Percentiles rank a stretch among this genome's conserved stretches.
Evolutionary conservation across 2,888 invertebrate species (phyloP).

Genomic region (Tridacna crocea): DNA sequence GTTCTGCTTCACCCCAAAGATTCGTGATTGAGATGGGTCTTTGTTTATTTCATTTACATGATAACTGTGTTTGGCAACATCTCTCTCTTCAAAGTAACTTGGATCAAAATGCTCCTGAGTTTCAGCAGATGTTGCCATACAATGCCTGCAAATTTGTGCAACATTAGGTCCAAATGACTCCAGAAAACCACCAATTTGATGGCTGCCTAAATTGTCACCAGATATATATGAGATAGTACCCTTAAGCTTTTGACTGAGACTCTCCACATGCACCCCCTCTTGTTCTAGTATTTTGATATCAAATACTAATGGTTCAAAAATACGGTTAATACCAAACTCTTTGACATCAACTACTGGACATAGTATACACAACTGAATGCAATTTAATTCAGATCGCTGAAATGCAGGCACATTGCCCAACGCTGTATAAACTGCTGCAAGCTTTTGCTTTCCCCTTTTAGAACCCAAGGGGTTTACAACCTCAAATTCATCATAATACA

Average conservation of each 20-base stretch:
- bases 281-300: constrained; percentile 8
- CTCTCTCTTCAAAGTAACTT: not conserved
- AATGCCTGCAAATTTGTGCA: constrained; percentile 2
- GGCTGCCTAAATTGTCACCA: constrained; percentile 28
- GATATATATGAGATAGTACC: constrained; percentile 15
- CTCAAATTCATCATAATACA: constrained; percentile 4
- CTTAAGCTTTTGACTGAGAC: not conserved
- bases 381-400: constrained; percentile 14
- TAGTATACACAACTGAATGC: constrained; percentile 6
- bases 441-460: constrained; percentile 8
- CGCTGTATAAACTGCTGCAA: constrained; percentile 1
- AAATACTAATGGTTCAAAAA: constrained; percentile 17
- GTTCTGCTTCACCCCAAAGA: constrained; percentile 7
- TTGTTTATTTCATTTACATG: too few species aligned
- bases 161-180: constrained; percentile 14
- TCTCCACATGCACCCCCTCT: not conserved
- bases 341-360: constrained; percentile 16
- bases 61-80: too few species aligned
- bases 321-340: constrained; percentile 10
- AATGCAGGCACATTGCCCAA: constrained; percentile 6
- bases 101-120: constrained; percentile 14
- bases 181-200: constrained; percentile 23
- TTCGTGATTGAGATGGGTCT: not conserved
- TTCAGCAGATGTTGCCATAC: constrained; percentile 7
- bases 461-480: constrained; percentile 1